Percentiles rank a stretch among this genome's conserved stretches.
These are phyloP conservation scores for Rhagonycha fulva DNA, from an alignment of 2,888 invertebrate species.

Conservation along the genomic window DNA sequence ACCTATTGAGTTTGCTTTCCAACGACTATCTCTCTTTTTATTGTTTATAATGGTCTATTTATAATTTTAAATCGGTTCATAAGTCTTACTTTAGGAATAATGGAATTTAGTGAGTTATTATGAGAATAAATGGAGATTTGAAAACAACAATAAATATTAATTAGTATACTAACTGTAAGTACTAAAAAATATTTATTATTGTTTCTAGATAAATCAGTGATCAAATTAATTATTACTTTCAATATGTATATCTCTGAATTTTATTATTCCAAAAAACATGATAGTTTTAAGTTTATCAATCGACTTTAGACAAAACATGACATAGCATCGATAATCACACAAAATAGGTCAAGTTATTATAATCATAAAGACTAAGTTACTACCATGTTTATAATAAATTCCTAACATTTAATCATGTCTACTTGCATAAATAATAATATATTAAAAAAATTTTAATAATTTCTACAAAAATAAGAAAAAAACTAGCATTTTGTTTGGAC, in stretches of 20 bases:
- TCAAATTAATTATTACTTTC: background rate
- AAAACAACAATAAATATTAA: background rate
- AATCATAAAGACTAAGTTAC: background rate
- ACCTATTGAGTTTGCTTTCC: too few relatives aligned
- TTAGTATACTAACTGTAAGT: background rate
- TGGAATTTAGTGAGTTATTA: too few relatives aligned
- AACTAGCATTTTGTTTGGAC: too few relatives aligned
- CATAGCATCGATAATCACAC: constrained; percentile 13
- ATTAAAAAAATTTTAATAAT: background rate
- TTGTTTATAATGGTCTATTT: too few relatives aligned
- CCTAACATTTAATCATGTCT: background rate
- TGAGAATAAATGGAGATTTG: background rate
- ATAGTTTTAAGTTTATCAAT: constrained; percentile 12
- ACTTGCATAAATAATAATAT: too few relatives aligned
- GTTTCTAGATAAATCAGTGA: background rate
- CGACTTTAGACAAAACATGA: constrained; percentile 24
- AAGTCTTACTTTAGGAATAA: too few relatives aligned
- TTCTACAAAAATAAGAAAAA: background rate
- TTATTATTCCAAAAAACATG: constrained; percentile 12
- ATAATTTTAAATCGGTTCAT: too few relatives aligned
- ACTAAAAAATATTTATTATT: background rate
- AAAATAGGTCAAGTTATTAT: constrained; percentile 23
- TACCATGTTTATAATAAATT: background rate
- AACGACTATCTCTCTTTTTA: too few relatives aligned
- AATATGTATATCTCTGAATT: constrained; percentile 3